A percentile compares a stretch with the other conserved stretches of the same genome.
phyloP scores from a whole-genome alignment of 2,888 invertebrate genomes.

The Thymelicus acteon region DNA sequence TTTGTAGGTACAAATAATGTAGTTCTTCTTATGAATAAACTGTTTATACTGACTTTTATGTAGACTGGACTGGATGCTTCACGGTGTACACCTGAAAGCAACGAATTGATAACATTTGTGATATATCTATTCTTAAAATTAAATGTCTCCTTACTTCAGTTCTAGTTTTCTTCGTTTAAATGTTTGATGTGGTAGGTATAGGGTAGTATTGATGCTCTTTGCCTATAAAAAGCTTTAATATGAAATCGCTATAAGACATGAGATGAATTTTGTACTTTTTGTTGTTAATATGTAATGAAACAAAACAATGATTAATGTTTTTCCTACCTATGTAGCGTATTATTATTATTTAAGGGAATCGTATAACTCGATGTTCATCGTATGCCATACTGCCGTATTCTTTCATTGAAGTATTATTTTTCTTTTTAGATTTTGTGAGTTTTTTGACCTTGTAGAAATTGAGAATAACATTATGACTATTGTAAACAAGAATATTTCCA shows the following conservation, averaged over 20 bases:
- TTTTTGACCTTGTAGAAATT: background rate
- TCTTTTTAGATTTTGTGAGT: background rate
- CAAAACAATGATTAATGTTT: slow-evolving; percentile 13
- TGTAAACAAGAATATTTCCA: slow-evolving; percentile 7
- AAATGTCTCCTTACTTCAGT: slow-evolving; percentile 16
- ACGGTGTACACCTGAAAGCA: slow-evolving; percentile 46
- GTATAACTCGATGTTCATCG: background rate
- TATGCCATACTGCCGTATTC: background rate
- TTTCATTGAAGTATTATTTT: too few relatives aligned
- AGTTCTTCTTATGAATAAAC: slow-evolving; percentile 50
- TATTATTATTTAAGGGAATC: background rate
- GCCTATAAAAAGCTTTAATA: slow-evolving; percentile 38
- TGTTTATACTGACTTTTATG: slow-evolving; percentile 28
- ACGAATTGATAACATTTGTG: slow-evolving; percentile 51
- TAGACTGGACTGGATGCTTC: slow-evolving; percentile 44
- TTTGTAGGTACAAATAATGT: slow-evolving; percentile 47
- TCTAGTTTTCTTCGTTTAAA: slow-evolving; percentile 23
- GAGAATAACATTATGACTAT: slow-evolving; percentile 7
- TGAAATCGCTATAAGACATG: slow-evolving; percentile 32
- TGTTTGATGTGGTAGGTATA: slow-evolving; percentile 37
- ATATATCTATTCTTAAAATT: slow-evolving; percentile 42
- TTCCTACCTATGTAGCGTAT: slow-evolving; percentile 25
- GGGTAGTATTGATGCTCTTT: slow-evolving; percentile 33
- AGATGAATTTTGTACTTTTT: slow-evolving; percentile 9
- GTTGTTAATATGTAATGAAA: background rate